phyloP scores from a whole-genome alignment of 2,797 vertebrate species.

The Trematomus bernacchii region DNA sequence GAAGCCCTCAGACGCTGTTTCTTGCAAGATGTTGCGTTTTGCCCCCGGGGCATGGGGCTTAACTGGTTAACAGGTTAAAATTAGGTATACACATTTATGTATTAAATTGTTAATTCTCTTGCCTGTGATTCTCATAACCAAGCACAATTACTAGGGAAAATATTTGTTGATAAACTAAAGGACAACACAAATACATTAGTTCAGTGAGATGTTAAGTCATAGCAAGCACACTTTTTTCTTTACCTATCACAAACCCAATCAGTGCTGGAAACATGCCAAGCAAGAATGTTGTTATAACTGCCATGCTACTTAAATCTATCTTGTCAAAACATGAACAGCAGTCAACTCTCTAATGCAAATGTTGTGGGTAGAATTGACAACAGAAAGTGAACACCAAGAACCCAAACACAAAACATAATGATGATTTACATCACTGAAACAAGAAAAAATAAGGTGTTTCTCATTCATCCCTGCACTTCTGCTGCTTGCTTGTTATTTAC shows the following conservation, averaged over 20 bases:
- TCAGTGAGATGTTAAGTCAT: background rate
- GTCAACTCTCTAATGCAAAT: background rate
- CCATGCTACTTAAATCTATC: background rate
- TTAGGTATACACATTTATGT: no score
- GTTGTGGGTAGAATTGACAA: background rate
- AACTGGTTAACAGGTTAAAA: no score
- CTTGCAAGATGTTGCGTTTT: no score
- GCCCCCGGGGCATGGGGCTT: no score
- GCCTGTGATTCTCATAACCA: no score
- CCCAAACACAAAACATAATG: background rate
- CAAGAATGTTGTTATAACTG: background rate
- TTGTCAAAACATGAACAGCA: background rate
- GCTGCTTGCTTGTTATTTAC: slow-evolving; percentile 29
- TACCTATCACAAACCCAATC: background rate
- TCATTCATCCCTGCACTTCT: slow-evolving; percentile 7
- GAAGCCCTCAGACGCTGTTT: no score
- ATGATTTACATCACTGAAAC: slow-evolving; percentile 26
- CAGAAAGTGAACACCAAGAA: background rate
- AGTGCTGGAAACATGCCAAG: background rate
- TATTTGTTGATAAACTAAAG: no score
- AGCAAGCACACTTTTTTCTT: background rate
- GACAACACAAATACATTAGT: no score
- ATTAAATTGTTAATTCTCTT: no score
- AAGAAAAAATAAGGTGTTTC: slow-evolving; percentile 3
- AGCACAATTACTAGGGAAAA: no score